phyloP scores from a whole-genome alignment of 2,797 vertebrate genomes.

The Anguilla anguilla region DNA sequence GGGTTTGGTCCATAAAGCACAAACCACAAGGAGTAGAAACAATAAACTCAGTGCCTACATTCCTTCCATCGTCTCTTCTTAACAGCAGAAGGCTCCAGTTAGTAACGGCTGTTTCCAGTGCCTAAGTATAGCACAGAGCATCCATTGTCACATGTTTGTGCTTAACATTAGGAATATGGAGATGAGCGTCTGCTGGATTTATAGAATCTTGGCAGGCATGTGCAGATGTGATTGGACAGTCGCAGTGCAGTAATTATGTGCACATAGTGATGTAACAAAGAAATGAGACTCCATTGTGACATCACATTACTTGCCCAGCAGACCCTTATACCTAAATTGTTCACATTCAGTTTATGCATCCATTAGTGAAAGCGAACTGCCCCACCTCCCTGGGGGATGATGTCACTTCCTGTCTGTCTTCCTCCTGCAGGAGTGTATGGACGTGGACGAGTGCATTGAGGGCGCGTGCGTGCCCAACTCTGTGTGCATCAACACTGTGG shows the following conservation, averaged over 20 bases:
- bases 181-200: not conserved
- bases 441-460: conserved; percentile 76
- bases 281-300: too few species aligned
- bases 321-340: too few species aligned
- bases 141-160: not conserved
- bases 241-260: not conserved
- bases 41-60: not conserved
- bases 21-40: not conserved
- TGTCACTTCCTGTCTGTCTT: not conserved
- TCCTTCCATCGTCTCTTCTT: not conserved
- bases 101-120: not conserved
- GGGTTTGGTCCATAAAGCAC: not conserved
- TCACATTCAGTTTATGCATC: not conserved
- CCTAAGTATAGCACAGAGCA: not conserved
- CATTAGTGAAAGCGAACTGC: too few species aligned
- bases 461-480: conserved; percentile 78
- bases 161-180: not conserved
- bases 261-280: too few species aligned
- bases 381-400: not conserved
- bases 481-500: conserved; percentile 76
- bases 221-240: too few species aligned
- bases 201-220: not conserved
- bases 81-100: not conserved
- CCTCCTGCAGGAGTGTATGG: conserved; percentile 67
- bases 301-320: too few species aligned